phyloP scores from a whole-genome alignment of 2,797 vertebrate genomes.

The Enteromius mattozi region DNA sequence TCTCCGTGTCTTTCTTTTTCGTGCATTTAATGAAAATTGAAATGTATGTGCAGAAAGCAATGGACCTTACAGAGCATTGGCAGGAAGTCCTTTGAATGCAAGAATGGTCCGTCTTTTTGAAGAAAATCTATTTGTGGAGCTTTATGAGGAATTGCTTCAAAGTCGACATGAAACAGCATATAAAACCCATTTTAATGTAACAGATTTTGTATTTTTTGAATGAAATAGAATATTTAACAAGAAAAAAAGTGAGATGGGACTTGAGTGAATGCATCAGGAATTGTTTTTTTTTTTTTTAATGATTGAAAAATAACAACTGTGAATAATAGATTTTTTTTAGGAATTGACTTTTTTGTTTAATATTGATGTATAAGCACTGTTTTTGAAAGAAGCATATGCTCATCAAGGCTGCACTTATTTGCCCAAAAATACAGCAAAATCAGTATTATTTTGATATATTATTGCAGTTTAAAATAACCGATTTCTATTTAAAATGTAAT shows the following conservation, averaged over 20 bases:
- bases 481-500: neutral
- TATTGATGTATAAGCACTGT: neutral
- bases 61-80: constrained; percentile 10
- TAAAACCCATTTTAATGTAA: neutral
- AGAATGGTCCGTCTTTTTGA: neutral
- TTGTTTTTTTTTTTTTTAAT: neutral
- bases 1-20: constrained; percentile 4
- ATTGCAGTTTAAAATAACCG: neutral
- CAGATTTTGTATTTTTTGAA: neutral
- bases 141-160: neutral
- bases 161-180: neutral
- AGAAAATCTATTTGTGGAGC: neutral
- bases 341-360: neutral
- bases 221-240: neutral
- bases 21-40: constrained; percentile 16
- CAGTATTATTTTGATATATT: neutral
- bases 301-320: too few species aligned
- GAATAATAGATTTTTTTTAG: too few species aligned
- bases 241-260: neutral
- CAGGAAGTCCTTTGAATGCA: neutral
- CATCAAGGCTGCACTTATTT: neutral
- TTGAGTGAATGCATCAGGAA: neutral
- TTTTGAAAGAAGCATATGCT: neutral
- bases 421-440: neutral
- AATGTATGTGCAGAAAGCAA: neutral